Conservation (phyloP, 2,797 vertebrate genomes). For the Labeo calbasu region DNA sequence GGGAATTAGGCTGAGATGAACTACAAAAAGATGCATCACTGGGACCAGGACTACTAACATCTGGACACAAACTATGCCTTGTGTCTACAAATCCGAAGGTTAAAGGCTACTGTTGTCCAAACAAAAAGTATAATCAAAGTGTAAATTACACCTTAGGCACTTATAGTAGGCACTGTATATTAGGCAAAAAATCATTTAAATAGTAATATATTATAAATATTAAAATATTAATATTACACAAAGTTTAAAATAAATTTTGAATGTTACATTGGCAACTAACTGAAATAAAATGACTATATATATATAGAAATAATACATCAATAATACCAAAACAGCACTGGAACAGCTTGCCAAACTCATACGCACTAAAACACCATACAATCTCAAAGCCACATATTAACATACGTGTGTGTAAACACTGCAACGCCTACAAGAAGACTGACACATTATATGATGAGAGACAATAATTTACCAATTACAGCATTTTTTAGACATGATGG, state of each 20-base stretch:
- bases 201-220: not conserved
- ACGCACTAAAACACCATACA: conserved; percentile 1
- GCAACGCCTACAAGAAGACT: not conserved
- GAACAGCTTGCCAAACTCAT: not conserved
- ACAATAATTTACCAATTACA: conserved; percentile 34
- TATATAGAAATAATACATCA: not conserved
- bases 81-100: not conserved
- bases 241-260: not conserved
- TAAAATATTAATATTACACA: not conserved
- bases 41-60: conserved; percentile 47
- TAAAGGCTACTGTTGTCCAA: not conserved
- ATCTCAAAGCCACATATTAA: conserved; percentile 16
- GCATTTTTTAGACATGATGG: conserved; percentile 21
- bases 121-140: too few relatives aligned
- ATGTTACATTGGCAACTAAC: not conserved
- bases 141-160: too few relatives aligned
- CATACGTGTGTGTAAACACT: conserved; percentile 49
- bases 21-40: conserved; percentile 58
- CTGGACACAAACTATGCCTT: conserved; percentile 22
- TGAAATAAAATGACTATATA: not conserved
- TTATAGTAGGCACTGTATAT: too few relatives aligned
- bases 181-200: too few relatives aligned
- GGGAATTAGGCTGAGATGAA: conserved; percentile 58
- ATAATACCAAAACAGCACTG: not conserved
- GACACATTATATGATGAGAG: not conserved